A percentile compares a stretch with the other conserved stretches of the same genome.
These are phyloP conservation scores for Gnathonemus longibarbis DNA, from an alignment of 2,113 vertebrate genomes.

Conservation along the genomic window DNA sequence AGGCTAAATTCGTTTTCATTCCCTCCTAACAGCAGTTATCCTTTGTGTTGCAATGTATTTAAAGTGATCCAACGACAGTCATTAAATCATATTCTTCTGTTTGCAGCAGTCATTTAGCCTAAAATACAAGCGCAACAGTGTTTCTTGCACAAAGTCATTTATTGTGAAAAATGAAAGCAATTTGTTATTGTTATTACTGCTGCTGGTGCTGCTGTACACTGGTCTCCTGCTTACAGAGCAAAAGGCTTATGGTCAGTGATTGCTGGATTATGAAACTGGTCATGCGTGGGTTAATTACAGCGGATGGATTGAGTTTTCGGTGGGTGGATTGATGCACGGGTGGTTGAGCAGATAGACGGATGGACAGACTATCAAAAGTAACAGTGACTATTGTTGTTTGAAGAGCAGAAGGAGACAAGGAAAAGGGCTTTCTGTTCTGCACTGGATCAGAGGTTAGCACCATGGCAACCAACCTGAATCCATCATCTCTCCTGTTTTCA, in stretches of 20 bases:
- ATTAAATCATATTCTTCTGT: slow-evolving; percentile 3
- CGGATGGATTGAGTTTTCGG: neutral
- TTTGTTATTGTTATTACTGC: neutral
- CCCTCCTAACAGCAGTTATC: neutral
- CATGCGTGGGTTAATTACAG: neutral
- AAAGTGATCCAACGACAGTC: neutral
- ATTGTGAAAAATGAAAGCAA: neutral
- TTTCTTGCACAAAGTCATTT: neutral
- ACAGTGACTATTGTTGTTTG: neutral
- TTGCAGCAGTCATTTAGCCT: neutral
- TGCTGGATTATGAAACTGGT: neutral
- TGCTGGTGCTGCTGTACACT: neutral
- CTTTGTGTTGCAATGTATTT: neutral
- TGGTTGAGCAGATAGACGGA: neutral
- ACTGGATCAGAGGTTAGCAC: neutral
- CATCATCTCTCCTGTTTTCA: neutral
- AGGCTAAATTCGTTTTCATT: neutral
- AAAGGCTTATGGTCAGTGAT: neutral
- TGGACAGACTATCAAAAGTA: neutral
- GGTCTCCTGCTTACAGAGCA: neutral
- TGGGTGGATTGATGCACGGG: neutral
- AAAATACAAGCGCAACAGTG: neutral
- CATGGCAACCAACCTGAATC: neutral
- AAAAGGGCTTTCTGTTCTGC: neutral
- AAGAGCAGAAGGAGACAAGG: too few relatives aligned